These are phyloP conservation scores for Chloropsis cyanopogon DNA, from an alignment of 2,113 vertebrate genomes.

Conservation along the genomic window DNA sequence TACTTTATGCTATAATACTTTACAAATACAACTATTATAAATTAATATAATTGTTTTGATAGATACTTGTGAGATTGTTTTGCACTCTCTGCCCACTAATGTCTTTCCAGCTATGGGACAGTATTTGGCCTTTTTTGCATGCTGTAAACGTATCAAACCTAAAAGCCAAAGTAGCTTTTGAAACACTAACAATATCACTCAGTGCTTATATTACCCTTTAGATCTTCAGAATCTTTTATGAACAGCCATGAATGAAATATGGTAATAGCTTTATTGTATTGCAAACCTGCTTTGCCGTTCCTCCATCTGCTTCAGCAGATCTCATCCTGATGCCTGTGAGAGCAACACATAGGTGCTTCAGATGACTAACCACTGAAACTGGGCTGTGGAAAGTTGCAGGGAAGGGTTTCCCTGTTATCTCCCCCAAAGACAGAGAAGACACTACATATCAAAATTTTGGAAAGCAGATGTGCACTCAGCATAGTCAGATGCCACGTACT, in stretches of 20 bases:
- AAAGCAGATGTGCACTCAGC: background rate
- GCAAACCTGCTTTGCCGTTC: background rate
- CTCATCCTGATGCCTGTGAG: background rate
- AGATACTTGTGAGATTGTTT: background rate
- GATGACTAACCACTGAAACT: background rate
- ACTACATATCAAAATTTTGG: background rate
- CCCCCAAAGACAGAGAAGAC: background rate
- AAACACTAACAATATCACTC: conserved; percentile 50
- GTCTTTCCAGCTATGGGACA: background rate
- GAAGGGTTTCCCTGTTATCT: background rate
- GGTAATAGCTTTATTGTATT: background rate
- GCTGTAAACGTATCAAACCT: background rate
- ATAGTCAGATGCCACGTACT: accelerated
- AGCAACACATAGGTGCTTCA: background rate
- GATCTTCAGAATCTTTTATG: background rate
- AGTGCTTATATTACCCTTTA: conserved; percentile 26
- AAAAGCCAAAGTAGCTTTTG: conserved; percentile 23
- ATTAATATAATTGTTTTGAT: conserved; percentile 32
- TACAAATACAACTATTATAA: background rate
- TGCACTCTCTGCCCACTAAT: background rate
- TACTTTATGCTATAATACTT: conserved; percentile 3
- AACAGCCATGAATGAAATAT: background rate
- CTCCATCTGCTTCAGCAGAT: background rate
- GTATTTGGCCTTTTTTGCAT: background rate
- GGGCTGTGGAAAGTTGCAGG: background rate